Conservation (phyloP, 2,888 invertebrate genomes). For the Trachelus stipa region DNA sequence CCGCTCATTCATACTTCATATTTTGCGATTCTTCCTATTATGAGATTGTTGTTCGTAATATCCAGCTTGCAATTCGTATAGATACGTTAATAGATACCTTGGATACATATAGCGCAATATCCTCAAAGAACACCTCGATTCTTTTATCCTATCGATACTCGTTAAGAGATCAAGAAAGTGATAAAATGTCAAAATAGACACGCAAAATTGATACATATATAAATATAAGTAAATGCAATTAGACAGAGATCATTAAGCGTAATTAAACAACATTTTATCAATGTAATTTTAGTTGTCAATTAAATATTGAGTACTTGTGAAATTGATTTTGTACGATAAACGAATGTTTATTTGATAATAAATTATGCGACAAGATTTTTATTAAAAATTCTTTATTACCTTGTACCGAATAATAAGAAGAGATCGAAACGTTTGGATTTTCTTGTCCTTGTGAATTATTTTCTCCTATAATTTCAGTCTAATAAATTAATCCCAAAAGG, state of each 20-base stretch:
- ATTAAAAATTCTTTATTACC: background rate
- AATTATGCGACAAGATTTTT: background rate
- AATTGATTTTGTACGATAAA: background rate
- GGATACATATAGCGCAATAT: background rate
- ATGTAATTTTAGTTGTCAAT: background rate
- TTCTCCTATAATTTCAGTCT: background rate
- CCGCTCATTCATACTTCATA: slow-evolving; percentile 1
- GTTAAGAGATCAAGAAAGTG: background rate
- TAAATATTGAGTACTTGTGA: background rate
- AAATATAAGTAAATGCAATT: background rate
- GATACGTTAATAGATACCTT: background rate
- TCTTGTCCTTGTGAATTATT: background rate
- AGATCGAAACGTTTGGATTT: background rate
- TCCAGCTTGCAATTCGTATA: background rate
- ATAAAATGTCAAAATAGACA: background rate
- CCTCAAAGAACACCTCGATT: background rate
- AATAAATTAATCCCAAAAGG: background rate
- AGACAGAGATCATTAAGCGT: background rate
- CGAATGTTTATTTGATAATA: background rate
- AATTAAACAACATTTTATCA: background rate
- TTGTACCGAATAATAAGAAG: background rate
- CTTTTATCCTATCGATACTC: background rate
- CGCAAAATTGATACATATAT: background rate
- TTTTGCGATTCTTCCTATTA: background rate
- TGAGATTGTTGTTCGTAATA: background rate